These are phyloP conservation scores for Cololabis saira DNA, from an alignment of 2,113 vertebrate species.

Conservation along the genomic window DNA sequence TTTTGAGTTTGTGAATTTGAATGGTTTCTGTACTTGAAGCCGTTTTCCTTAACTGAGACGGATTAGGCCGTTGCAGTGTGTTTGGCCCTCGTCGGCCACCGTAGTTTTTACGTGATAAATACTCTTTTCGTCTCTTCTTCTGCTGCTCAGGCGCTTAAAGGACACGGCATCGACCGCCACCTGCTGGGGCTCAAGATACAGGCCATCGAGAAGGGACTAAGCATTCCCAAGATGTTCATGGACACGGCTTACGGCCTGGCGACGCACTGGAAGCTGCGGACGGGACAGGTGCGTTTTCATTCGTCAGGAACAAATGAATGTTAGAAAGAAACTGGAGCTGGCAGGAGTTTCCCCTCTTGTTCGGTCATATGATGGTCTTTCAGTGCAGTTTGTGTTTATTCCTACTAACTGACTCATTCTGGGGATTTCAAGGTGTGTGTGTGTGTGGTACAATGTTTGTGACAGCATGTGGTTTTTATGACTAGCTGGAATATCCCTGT, in stretches of 20 bases:
- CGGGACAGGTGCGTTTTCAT: constrained; percentile 77
- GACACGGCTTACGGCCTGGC: constrained; percentile 87
- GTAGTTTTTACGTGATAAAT: background rate
- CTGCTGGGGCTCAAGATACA: constrained; percentile 86
- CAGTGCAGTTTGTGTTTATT: too few relatives aligned
- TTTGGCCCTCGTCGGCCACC: too few relatives aligned
- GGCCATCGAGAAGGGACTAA: constrained; percentile 84
- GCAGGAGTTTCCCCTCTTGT: too few relatives aligned
- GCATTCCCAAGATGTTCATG: constrained; percentile 87
- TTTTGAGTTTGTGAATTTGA: too few relatives aligned
- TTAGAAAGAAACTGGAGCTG: too few relatives aligned
- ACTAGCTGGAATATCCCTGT: too few relatives aligned
- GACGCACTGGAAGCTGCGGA: constrained; percentile 86
- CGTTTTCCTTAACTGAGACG: too few relatives aligned
- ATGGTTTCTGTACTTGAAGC: too few relatives aligned
- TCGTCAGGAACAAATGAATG: too few relatives aligned
- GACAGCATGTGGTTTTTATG: background rate
- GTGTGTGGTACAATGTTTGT: background rate
- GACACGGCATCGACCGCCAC: constrained; percentile 84
- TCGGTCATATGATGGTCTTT: too few relatives aligned
- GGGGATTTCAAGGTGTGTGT: constrained; percentile 13
- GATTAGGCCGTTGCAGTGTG: too few relatives aligned
- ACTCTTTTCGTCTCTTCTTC: background rate
- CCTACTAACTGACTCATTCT: background rate
- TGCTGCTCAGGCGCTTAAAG: constrained; percentile 76